These are phyloP conservation scores for Drosophila elegans DNA, from an alignment of 1,140 invertebrate species.

Conservation along the genomic window DNA sequence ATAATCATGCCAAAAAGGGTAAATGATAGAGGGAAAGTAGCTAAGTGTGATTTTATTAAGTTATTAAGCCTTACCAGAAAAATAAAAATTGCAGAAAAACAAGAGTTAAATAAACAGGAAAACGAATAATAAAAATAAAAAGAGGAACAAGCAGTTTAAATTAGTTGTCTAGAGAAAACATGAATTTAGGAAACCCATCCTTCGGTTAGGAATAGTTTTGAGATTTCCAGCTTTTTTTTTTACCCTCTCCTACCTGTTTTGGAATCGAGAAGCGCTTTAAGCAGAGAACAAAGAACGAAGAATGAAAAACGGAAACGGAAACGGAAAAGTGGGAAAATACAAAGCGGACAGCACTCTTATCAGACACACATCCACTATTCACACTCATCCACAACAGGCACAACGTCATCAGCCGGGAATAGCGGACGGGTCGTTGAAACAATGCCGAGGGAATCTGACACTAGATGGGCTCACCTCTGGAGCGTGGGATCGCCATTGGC, in stretches of 20 bases:
- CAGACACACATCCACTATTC: conserved; percentile 2
- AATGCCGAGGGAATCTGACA: conserved; percentile 10
- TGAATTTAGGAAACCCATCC: conserved; percentile 8
- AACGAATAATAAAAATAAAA: conserved; percentile 8
- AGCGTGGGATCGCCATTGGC: conserved; percentile 66
- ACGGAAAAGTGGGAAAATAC: conserved; percentile 3
- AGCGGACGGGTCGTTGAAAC: conserved; percentile 14
- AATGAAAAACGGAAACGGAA: conserved; percentile 22
- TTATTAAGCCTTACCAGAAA: conserved; percentile 11
- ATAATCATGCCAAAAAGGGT: conserved; percentile 32
- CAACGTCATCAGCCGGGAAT: conserved; percentile 11
- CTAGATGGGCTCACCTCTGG: conserved; percentile 62
- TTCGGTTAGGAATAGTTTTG: conserved; percentile 15
- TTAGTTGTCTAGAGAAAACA: conserved; percentile 39
- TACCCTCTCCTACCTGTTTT: conserved; percentile 38
- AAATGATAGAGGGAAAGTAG: conserved; percentile 1
- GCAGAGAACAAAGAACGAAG: conserved; percentile 27
- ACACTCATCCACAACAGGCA: conserved; percentile 13
- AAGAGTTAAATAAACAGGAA: conserved; percentile 1
- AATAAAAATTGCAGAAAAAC: background rate
- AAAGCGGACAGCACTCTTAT: conserved; percentile 12
- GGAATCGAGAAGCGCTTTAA: conserved; percentile 30
- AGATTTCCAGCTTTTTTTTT: conserved; percentile 21
- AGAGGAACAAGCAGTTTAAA: conserved; percentile 24
- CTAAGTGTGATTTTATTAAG: background rate